Evolutionary conservation across 2,113 vertebrate genomes (phyloP).

Genomic region (Chroicocephalus ridibundus): DNA sequence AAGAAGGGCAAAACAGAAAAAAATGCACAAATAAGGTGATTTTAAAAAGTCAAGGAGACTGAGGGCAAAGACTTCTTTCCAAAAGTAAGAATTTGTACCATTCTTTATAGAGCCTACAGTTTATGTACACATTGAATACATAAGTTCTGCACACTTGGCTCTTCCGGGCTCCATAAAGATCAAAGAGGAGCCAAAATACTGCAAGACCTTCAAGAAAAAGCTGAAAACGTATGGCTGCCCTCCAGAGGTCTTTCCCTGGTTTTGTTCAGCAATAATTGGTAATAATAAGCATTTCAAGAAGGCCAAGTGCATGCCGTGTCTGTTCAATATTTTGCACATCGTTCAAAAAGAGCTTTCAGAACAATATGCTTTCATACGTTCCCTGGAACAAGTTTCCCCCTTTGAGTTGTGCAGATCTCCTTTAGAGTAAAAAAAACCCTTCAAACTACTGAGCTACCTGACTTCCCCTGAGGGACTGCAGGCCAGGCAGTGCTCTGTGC

Average conservation of each 20-base stretch:
- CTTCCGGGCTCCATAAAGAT: background rate
- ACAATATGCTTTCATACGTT: background rate
- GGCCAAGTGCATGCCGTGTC: background rate
- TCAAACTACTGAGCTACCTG: background rate
- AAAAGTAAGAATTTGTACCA: background rate
- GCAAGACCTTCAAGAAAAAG: background rate
- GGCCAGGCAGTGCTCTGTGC: accelerated
- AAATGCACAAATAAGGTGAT: background rate
- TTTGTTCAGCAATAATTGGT: background rate
- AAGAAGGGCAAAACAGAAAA: background rate
- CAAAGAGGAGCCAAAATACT: background rate
- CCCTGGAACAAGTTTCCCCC: background rate
- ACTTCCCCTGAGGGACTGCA: accelerated
- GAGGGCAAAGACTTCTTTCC: background rate
- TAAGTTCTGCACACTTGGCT: background rate
- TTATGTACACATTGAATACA: background rate
- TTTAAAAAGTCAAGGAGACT: background rate
- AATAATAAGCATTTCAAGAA: background rate
- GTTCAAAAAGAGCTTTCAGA: background rate
- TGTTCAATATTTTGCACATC: background rate
- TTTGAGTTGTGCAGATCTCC: background rate
- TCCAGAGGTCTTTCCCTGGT: background rate
- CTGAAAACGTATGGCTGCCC: background rate
- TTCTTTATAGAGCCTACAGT: background rate
- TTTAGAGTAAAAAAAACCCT: background rate